phyloP scores from a whole-genome alignment of 2,113 vertebrate genomes.

The Sardina pilchardus region DNA sequence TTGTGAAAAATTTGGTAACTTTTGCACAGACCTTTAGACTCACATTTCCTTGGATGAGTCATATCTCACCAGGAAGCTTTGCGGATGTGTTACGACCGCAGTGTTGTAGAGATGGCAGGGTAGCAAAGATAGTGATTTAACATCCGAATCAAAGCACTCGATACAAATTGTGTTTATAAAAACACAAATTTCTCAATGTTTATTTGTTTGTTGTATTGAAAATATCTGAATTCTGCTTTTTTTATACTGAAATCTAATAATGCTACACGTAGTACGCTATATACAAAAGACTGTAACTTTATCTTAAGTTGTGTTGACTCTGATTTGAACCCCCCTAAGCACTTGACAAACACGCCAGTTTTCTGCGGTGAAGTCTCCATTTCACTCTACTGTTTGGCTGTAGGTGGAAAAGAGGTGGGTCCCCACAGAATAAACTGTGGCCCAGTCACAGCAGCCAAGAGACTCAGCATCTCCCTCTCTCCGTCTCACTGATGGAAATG shows the following conservation, averaged over 20 bases:
- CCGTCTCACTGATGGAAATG: constrained; percentile 31
- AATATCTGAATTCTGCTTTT: background rate
- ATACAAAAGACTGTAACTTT: background rate
- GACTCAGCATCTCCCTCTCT: constrained; percentile 7
- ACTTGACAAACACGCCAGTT: background rate
- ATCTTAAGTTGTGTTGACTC: background rate
- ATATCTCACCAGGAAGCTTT: background rate
- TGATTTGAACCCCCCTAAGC: background rate
- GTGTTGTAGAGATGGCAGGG: background rate
- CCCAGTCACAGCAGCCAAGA: background rate
- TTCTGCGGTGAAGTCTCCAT: background rate
- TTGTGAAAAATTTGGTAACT: background rate
- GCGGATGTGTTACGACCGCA: background rate
- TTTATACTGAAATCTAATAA: background rate
- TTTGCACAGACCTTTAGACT: background rate
- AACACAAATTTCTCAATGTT: background rate
- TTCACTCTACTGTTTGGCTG: background rate
- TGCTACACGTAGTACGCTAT: too few species aligned
- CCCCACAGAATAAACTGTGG: background rate
- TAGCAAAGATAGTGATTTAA: background rate
- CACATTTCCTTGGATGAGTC: background rate
- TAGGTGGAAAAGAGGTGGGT: background rate
- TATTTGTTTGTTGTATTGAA: too few species aligned
- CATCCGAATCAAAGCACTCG: too few species aligned
- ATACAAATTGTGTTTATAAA: background rate